These are phyloP conservation scores for Falco novaeseelandiae DNA, from an alignment of 2,797 vertebrate genomes.

Conservation along the genomic window DNA sequence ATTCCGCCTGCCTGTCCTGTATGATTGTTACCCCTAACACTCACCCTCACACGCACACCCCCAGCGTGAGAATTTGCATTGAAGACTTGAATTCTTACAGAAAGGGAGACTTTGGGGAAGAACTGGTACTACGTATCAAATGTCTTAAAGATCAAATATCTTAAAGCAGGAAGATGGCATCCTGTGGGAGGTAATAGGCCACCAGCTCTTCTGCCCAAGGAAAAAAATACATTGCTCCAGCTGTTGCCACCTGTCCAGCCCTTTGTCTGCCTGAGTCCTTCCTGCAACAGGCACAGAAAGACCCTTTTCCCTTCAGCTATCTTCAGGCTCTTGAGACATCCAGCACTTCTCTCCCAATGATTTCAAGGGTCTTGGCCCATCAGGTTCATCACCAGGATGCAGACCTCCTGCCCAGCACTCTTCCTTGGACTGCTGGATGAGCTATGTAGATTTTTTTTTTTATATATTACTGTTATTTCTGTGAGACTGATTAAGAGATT, in stretches of 20 bases:
- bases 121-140: not conserved
- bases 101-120: not conserved
- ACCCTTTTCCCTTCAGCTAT: not conserved
- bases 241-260: not conserved
- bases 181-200: not conserved
- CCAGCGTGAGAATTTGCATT: not conserved
- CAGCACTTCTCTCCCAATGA: not conserved
- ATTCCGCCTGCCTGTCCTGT: not conserved
- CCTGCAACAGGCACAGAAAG: not conserved
- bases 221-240: not conserved
- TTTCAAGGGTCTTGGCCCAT: not conserved
- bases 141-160: not conserved
- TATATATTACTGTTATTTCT: not conserved
- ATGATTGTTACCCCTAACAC: not conserved
- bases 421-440: not conserved
- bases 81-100: not conserved
- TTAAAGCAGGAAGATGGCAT: not conserved
- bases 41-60: not conserved
- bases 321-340: not conserved
- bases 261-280: not conserved
- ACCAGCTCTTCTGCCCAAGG: not conserved
- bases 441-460: fast-evolving
- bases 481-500: not conserved
- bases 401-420: not conserved
- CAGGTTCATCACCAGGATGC: not conserved